These are phyloP conservation scores for Exaiptasia diaphana DNA, from an alignment of 64 coral and sea anemone genomes.

Conservation along the genomic window DNA sequence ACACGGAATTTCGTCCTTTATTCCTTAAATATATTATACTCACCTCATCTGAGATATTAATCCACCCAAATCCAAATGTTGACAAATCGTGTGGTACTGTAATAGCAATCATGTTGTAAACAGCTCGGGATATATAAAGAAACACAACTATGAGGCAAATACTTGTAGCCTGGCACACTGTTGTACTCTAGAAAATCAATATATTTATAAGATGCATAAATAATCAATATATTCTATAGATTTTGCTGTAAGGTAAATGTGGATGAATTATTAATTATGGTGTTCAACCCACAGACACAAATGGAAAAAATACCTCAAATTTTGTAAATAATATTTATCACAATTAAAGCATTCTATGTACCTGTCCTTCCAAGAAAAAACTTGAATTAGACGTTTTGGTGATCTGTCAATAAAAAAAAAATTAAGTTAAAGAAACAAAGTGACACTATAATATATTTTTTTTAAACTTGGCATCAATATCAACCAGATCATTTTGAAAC, in stretches of 20 bases:
- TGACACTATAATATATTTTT: no score
- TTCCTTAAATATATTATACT: not conserved
- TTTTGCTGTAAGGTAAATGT: not conserved
- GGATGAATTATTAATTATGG: not conserved
- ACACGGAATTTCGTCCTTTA: no score
- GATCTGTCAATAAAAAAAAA: slow-evolving; percentile 34
- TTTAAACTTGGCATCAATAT: no score
- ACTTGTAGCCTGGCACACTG: slow-evolving; percentile 71
- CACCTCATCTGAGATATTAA: slow-evolving; percentile 97
- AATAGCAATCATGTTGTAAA: slow-evolving; percentile 94
- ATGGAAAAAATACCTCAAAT: no score
- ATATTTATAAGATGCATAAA: not conserved
- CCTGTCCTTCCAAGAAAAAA: slow-evolving; percentile 73
- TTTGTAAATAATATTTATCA: no score
- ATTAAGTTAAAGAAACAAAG: no score
- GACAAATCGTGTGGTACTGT: slow-evolving; percentile 74
- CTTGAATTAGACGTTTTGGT: slow-evolving; percentile 65
- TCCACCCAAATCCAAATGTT: slow-evolving; percentile 95
- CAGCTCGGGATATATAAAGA: slow-evolving; percentile 76
- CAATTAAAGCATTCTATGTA: no score
- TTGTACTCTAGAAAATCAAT: slow-evolving; percentile 47
- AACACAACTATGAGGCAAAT: slow-evolving; percentile 75
- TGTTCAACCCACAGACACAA: no score
- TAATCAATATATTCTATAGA: not conserved
- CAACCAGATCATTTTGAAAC: no score